phyloP scores from a whole-genome alignment of 92 coral and sea anemone genomes.

The Epizoanthus rinbou region DNA sequence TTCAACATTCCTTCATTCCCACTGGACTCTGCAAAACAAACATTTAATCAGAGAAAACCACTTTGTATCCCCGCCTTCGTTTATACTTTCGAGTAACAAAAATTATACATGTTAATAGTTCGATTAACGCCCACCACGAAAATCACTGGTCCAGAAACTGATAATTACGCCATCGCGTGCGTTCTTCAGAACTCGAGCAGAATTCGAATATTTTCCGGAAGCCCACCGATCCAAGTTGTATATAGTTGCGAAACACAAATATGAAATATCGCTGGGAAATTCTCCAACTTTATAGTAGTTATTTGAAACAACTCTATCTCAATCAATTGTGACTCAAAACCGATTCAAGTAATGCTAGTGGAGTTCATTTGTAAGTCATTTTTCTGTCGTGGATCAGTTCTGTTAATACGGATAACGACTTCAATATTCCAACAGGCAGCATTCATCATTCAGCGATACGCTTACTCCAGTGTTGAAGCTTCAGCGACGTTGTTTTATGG shows the following conservation, averaged over 20 bases:
- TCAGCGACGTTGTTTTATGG: no score
- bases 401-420: background rate
- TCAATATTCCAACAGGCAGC: no score
- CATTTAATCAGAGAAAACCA: background rate
- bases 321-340: background rate
- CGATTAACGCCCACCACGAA: slow-evolving; percentile 10
- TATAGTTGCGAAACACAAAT: slow-evolving; percentile 43
- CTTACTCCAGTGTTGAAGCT: no score
- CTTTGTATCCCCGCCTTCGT: slow-evolving; percentile 7
- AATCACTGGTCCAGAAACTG: background rate
- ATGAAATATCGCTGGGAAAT: slow-evolving; percentile 9
- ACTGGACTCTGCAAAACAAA: slow-evolving; percentile 45
- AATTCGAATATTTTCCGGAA: slow-evolving; percentile 35
- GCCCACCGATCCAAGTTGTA: slow-evolving; percentile 25
- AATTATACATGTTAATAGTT: background rate
- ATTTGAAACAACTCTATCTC: slow-evolving; percentile 9
- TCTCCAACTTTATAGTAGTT: slow-evolving; percentile 11
- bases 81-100: slow-evolving; percentile 6
- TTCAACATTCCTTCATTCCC: slow-evolving; percentile 41
- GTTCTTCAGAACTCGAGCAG: slow-evolving; percentile 6
- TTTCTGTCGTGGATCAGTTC: slow-evolving; percentile 15
- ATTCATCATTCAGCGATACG: no score
- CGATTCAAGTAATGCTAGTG: background rate
- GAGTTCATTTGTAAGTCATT: background rate
- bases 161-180: slow-evolving; percentile 35